phyloP scores from a whole-genome alignment of 2,888 invertebrate species.

The Ophioninae sp. region DNA sequence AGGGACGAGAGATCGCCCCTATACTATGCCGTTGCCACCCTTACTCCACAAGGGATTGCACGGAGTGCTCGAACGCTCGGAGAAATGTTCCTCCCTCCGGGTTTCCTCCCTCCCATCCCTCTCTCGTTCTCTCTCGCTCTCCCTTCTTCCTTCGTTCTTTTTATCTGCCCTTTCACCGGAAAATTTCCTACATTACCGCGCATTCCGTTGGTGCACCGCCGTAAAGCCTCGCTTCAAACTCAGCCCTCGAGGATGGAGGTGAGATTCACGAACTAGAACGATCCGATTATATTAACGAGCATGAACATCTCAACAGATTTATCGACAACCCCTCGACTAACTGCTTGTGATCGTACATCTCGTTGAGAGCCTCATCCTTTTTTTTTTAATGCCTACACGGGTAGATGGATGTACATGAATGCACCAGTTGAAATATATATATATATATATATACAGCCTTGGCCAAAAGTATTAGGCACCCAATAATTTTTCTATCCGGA shows the following conservation, averaged over 20 bases:
- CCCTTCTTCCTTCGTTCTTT: slow-evolving; percentile 10
- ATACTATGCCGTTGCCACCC: slow-evolving; percentile 11
- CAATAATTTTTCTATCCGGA: too few relatives aligned
- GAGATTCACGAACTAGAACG: slow-evolving; percentile 32
- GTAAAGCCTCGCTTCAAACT: slow-evolving; percentile 13
- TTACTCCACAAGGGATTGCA: slow-evolving; percentile 29
- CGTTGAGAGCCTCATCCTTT: slow-evolving; percentile 27
- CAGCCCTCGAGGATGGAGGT: slow-evolving; percentile 24
- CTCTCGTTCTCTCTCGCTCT: background rate
- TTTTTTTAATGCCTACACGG: slow-evolving; percentile 13
- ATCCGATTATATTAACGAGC: slow-evolving; percentile 58
- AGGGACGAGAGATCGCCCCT: slow-evolving; percentile 41
- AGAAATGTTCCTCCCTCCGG: slow-evolving; percentile 35
- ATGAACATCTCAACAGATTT: slow-evolving; percentile 50
- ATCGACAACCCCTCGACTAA: slow-evolving; percentile 43
- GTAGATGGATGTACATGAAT: slow-evolving; percentile 1
- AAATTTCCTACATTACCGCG: slow-evolving; percentile 64
- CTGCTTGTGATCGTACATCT: slow-evolving; percentile 49
- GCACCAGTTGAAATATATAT: background rate
- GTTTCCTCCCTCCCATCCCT: background rate
- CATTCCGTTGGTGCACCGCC: slow-evolving; percentile 65
- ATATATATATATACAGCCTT: too few relatives aligned
- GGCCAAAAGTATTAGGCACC: too few relatives aligned
- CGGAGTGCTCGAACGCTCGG: slow-evolving; percentile 47
- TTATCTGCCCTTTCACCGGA: background rate